A percentile compares a stretch with the other conserved stretches of the same genome.
phyloP scores from a whole-genome alignment of 2,797 vertebrate species.

The Mastacembelus armatus region DNA sequence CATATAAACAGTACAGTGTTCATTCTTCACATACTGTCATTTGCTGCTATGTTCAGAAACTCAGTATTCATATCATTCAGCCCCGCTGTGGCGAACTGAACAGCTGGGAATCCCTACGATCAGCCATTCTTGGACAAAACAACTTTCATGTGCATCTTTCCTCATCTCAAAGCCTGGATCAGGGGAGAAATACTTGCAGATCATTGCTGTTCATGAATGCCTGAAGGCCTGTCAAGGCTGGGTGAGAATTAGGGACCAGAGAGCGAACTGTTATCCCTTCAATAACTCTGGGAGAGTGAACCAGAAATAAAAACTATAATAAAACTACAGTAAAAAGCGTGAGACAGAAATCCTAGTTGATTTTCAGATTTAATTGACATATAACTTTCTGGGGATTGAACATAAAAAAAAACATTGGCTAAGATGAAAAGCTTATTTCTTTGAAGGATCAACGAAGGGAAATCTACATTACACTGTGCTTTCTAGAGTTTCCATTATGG shows the following conservation, averaged over 20 bases:
- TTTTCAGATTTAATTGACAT: conserved; percentile 22
- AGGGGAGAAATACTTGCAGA: conserved; percentile 59
- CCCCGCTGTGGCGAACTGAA: conserved; percentile 60
- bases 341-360: conserved; percentile 28
- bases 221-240: conserved; percentile 28
- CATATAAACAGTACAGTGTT: conserved; percentile 1
- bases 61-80: conserved; percentile 65
- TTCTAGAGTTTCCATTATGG: not conserved
- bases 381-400: conserved; percentile 1
- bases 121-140: conserved; percentile 50
- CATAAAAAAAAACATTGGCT: not conserved
- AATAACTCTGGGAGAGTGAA: conserved; percentile 20
- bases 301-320: conserved; percentile 18
- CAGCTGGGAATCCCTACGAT: conserved; percentile 73
- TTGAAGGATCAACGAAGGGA: conserved; percentile 9
- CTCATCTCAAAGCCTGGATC: conserved; percentile 61
- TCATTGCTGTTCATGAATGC: conserved; percentile 32
- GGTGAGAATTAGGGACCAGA: conserved; percentile 13
- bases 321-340: conserved; percentile 8
- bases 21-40: too few species aligned
- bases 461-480: not conserved
- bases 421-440: conserved; percentile 15
- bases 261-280: conserved; percentile 32
- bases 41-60: conserved; percentile 60
- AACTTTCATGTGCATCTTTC: conserved; percentile 65